Base-by-base conservation (phyloP, 23 tunicate species). In the Phallusia fumigata region DNA sequence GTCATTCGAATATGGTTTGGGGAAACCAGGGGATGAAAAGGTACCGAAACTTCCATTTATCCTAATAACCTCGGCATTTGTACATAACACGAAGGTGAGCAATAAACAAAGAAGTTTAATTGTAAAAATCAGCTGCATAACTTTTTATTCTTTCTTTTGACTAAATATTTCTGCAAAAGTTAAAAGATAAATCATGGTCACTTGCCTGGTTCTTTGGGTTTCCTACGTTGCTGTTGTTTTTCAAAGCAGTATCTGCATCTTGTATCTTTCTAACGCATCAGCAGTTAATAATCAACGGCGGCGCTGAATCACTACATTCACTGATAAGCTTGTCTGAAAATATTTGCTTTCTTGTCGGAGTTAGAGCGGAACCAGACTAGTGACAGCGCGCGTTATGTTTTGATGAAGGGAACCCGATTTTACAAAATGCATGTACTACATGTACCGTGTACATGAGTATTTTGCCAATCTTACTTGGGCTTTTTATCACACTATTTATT, bases 1-100 rank as follows among this genome's bases (percentile, higher is more conserved):
- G 77, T 84, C 64, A 81, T 89, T 75, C 40, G 47, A 47, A 69
- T 89, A 89, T 0, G 88, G 82, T 0, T 31, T 32, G 12, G 94
- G 94, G 65, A 53, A 84, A 26, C 74, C 73, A 16, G 82, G 75
- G 22, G 88, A 79, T 18, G 65, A 35, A 21, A 89, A 80, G 53
- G 33, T 30, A 19, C 85, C 89, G 64, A 83, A 88, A 15, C 19
- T 74, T 8, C 78, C 78, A 21, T 58, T 22, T 3, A 58, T 6
- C 16, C 28, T 22, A 6, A 5, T 22, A 1, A 58, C 69, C 13
- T 58, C 69, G 3, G 69, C 69, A 21, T 58, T 58, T 58, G 69
- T 16, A 24, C 26, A 5, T 6, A 24, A 21, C 69, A 58, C 69
- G 28, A 58, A 6, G 16, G 13, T 21, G 16, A 58, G 28, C 69